Base-by-base conservation (phyloP, 2,888 invertebrate species). In the Drosophila austrosaltans region DNA sequence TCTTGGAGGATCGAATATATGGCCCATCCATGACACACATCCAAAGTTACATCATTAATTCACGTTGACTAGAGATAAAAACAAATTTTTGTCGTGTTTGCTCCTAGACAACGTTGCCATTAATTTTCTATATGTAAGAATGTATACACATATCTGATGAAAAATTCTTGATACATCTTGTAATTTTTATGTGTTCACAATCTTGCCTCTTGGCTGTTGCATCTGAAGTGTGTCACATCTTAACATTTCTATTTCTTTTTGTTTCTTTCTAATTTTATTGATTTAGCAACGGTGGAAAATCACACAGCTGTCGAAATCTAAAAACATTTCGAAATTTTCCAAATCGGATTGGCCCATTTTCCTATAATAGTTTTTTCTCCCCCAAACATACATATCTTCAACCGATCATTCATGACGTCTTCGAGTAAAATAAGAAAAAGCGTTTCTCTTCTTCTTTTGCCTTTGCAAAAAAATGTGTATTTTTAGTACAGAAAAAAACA, bases 81-180 rank as follows among this genome's bases (percentile, higher is more conserved):
- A 90, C 90, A 90, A 87, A 91, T 90, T 90, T 86, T 44, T 75
- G 81, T 81, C 88, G 69, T 87, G 90, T 89, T 90, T 87, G 79
- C 78, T 78, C 78, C 77, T 48, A 48, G 48, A 82, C 83, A 78
- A 72, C 89, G 76, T 81, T 86, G 81, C 80, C 87, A 91, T 91
- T 84, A 91, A 83, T 90, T 89, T 83, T 67, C 44, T 80, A 75
- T 72, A 72, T 61, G 36, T 60, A 58, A 20, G 20, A 20, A 32
- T 61, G 54, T 72, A 66, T 69, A 75, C 54, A 75, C 25, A 53
- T 53, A 32, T 53, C 22, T 58, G 36, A 22, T 36, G 12, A 56
- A 30, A 30, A 58, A 81, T 74, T 76, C 85, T 68, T 79, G 78
- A 76, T 85, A 71, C 75, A 77, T 76, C 79, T 85, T 85, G 89